phyloP scores from a whole-genome alignment of 2,113 vertebrate species.

The Brachirus orientalis region DNA sequence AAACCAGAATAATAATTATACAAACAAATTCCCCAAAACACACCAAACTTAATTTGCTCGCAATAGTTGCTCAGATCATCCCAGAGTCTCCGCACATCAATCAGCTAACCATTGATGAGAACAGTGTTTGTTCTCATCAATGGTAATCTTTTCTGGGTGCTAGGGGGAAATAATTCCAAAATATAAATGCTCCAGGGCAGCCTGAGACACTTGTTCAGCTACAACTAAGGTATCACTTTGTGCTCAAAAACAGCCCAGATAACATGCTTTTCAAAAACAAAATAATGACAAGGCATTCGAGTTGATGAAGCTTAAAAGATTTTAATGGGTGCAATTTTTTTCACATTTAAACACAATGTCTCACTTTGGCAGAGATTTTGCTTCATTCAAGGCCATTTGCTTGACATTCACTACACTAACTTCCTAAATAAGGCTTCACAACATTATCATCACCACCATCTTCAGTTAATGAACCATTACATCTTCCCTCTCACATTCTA shows the following conservation, averaged over 20 bases:
- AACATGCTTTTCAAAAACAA: neutral
- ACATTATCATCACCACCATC: conserved; percentile 18
- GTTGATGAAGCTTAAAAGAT: conserved; percentile 13
- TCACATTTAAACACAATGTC: conserved; percentile 27
- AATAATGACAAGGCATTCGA: neutral
- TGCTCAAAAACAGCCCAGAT: neutral
- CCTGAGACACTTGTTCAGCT: neutral
- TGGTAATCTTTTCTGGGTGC: too few relatives aligned
- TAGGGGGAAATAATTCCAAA: too few relatives aligned
- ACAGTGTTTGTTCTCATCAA: too few relatives aligned
- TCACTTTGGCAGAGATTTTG: conserved; percentile 16
- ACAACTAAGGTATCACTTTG: neutral
- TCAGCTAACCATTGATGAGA: too few relatives aligned
- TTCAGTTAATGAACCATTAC: conserved; percentile 48
- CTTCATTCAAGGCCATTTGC: conserved; percentile 24
- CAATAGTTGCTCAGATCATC: too few relatives aligned
- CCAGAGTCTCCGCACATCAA: too few relatives aligned
- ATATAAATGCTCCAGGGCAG: too few relatives aligned
- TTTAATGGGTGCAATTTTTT: conserved; percentile 45
- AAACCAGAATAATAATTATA: too few relatives aligned
- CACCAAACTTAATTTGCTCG: too few relatives aligned
- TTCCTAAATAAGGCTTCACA: conserved; percentile 38
- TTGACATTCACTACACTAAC: conserved; percentile 33
- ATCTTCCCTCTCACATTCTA: conserved; percentile 47
- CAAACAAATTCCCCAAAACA: too few relatives aligned